These are phyloP conservation scores for Ataeniobius toweri DNA, from an alignment of 2,797 vertebrate genomes.

Conservation along the genomic window DNA sequence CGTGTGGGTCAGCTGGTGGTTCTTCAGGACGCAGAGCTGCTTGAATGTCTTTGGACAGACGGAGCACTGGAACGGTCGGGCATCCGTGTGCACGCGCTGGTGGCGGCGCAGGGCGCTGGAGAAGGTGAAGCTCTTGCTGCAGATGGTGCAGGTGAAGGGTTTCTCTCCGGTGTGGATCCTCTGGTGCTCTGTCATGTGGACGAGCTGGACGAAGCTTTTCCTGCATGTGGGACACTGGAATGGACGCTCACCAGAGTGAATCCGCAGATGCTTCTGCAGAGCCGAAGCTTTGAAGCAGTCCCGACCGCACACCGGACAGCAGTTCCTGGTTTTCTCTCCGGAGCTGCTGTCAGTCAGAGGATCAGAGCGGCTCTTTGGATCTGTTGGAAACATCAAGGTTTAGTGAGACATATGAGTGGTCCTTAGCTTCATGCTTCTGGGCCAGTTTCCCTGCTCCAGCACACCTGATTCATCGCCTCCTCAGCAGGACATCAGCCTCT, in stretches of 20 bases:
- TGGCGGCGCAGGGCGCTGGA: slow-evolving; percentile 68
- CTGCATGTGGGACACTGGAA: slow-evolving; percentile 64
- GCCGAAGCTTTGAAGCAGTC: slow-evolving; percentile 66
- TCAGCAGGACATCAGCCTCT: not conserved
- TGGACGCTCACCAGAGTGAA: slow-evolving; percentile 66
- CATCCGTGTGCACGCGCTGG: slow-evolving; percentile 57
- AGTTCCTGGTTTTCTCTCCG: slow-evolving; percentile 9
- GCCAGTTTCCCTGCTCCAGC: not conserved
- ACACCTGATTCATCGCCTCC: not conserved
- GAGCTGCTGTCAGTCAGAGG: not conserved
- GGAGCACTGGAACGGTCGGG: slow-evolving; percentile 48
- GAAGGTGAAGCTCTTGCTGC: slow-evolving; percentile 65
- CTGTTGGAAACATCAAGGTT: slow-evolving; percentile 20
- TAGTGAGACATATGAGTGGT: not conserved
- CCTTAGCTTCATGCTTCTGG: too few relatives aligned
- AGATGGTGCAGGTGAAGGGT: slow-evolving; percentile 55
- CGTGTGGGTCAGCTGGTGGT: slow-evolving; percentile 56
- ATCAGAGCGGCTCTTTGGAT: not conserved
- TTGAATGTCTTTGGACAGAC: slow-evolving; percentile 57
- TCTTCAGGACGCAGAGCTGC: slow-evolving; percentile 53
- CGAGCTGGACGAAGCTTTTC: slow-evolving; percentile 67
- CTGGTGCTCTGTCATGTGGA: slow-evolving; percentile 68
- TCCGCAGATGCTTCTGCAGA: slow-evolving; percentile 67
- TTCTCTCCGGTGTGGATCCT: slow-evolving; percentile 64
- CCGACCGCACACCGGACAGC: slow-evolving; percentile 60